Conservation (phyloP, 2,113 vertebrate species). For the Tenebrosternarchus preto region DNA sequence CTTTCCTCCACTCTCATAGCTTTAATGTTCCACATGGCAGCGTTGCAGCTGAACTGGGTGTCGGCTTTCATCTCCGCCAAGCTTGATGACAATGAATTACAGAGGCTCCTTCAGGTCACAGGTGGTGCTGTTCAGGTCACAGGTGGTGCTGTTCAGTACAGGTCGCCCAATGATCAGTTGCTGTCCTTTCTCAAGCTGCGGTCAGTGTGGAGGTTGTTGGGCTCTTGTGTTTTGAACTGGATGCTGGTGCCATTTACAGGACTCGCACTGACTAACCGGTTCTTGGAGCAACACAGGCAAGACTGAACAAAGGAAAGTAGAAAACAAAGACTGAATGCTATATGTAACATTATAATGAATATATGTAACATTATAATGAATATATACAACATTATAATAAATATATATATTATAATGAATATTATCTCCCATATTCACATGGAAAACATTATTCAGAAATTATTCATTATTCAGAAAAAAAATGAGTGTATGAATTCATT, state of each 20-base stretch:
- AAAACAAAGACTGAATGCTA: too few relatives aligned
- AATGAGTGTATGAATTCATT: too few relatives aligned
- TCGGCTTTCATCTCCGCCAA: background rate
- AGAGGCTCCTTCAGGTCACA: background rate
- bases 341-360: too few relatives aligned
- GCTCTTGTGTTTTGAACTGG: slow-evolving; percentile 76
- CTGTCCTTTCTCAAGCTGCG: slow-evolving; percentile 72
- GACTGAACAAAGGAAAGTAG: slow-evolving; percentile 60
- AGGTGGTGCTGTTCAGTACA: background rate
- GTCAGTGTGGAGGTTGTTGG: slow-evolving; percentile 70
- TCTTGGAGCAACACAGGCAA: slow-evolving; percentile 75
- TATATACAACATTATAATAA: too few relatives aligned
- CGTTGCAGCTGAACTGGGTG: background rate
- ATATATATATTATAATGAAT: too few relatives aligned
- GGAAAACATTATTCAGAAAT: too few relatives aligned
- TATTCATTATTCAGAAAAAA: too few relatives aligned
- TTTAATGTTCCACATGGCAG: background rate
- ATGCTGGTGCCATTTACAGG: slow-evolving; percentile 76
- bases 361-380: too few relatives aligned
- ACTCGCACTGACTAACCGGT: slow-evolving; percentile 70
- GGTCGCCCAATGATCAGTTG: slow-evolving; percentile 58
- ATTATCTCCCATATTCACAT: too few relatives aligned
- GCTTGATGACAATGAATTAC: background rate
- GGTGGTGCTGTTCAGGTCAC: background rate
- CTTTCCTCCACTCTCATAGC: background rate